phyloP scores from a whole-genome alignment of 37 sponge, comb jelly and placozoan species.

The Spongilla lacustris region DNA sequence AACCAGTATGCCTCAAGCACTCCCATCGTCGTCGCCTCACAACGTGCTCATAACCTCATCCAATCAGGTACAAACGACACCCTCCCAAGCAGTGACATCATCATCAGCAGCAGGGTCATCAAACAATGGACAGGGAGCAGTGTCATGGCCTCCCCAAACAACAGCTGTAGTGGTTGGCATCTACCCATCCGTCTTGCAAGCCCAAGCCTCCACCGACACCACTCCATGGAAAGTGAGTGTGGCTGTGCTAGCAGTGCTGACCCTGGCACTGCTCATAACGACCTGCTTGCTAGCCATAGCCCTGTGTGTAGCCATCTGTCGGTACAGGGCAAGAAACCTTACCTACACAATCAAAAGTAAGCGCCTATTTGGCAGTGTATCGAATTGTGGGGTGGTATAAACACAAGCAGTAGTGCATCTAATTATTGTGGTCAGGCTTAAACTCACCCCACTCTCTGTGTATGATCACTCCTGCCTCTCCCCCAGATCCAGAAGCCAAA shows the following conservation, averaged over 20 bases:
- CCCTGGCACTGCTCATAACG: neutral
- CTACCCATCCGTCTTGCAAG: neutral
- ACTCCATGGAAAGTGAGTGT: neutral
- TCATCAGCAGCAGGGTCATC: too few species aligned
- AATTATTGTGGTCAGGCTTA: neutral
- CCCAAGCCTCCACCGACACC: neutral
- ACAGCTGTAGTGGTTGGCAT: too few species aligned
- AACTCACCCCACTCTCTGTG: neutral
- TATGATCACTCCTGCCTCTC: neutral
- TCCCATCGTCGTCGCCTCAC: neutral
- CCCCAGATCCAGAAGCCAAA: neutral
- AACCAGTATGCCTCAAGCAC: neutral
- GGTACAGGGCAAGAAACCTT: neutral
- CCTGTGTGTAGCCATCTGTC: neutral
- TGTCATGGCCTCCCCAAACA: too few species aligned
- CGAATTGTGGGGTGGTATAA: neutral
- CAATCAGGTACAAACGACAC: neutral
- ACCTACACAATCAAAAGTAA: neutral
- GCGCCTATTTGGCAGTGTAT: neutral
- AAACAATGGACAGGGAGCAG: too few species aligned
- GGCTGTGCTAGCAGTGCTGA: neutral
- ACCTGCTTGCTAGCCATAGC: neutral
- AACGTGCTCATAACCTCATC: neutral
- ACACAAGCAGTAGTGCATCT: neutral
- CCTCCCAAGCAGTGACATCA: neutral